These are phyloP conservation scores for Heliconius melpomene DNA, from an alignment of 1,140 invertebrate species.

Conservation along the genomic window DNA sequence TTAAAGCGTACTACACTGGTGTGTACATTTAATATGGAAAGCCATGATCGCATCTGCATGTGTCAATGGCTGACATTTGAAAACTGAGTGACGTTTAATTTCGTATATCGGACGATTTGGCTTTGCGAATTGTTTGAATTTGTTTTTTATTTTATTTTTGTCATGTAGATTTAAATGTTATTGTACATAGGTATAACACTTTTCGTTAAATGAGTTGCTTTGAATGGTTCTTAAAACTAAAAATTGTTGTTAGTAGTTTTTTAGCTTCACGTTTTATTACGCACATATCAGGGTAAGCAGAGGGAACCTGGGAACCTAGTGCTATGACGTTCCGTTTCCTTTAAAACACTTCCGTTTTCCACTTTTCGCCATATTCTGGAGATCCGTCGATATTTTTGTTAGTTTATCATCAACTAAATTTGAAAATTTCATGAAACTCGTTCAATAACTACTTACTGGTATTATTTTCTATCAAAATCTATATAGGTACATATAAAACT, in stretches of 20 bases:
- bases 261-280: too few species aligned
- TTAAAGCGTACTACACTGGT: conserved; percentile 5
- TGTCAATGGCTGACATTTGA: neutral
- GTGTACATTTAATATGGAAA: neutral
- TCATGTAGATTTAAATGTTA: neutral
- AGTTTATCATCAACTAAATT: too few species aligned
- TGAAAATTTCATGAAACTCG: neutral
- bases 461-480: neutral
- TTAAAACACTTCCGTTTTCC: too few species aligned
- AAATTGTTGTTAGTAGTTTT: too few species aligned
- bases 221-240: neutral
- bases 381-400: too few species aligned
- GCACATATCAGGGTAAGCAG: too few species aligned
- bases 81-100: conserved; percentile 6
- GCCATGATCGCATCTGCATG: neutral
- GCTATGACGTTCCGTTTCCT: too few species aligned
- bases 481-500: neutral
- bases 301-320: too few species aligned
- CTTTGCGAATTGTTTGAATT: neutral
- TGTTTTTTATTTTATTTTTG: neutral
- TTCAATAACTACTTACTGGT: neutral
- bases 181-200: neutral
- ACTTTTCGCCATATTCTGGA: too few species aligned
- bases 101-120: neutral
- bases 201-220: neutral